Base-by-base conservation (phyloP, 2,888 invertebrate genomes). In the Sympetrum striolatum region DNA sequence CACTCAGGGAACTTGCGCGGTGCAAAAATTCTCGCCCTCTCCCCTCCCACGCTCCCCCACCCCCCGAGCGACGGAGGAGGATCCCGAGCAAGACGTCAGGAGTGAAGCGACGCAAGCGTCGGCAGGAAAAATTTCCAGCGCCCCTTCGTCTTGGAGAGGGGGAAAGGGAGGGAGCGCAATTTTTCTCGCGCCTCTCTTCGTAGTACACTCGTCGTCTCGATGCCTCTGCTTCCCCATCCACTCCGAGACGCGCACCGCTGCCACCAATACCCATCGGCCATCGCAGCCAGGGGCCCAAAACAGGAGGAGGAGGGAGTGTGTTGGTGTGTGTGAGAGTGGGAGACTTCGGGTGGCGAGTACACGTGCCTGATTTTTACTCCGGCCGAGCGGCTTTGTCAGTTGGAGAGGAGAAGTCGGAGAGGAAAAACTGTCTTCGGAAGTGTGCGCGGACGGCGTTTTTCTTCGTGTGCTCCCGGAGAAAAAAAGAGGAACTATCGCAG, bases 121-220 rank as follows among this genome's bases (percentile, higher is more conserved):
- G 86, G 86, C n/a, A 86, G 64, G 86, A 86, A 86, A 86, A 86
- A 86, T 86, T 86, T 86, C 86, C 86, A 86, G 60, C 60, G 86
- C 58, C 37, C 58, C 81, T 35, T 12, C 81, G 39, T 44, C 37
- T 37, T 39, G 18, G 82, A 15, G 22, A 15, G 22, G 86, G 64
- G 37, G 58, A 73, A 86, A 58, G 37, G 80, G 37, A 44, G 35
- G 64, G 81, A 48, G 86, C 86, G 86, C 86, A 60, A 86, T 86
- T 86, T 86, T 86, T 86, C 86, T 60, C 86, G 86, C 86, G 58
- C 86, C 86, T 64, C 60, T 22, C 60, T 60, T 18, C 60, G 73
- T 39, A 39, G 22, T 58, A 53, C 58, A 80, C 60, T 48, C 91
- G 44, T 44, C 44, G 44, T 79, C 60, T 80, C 44, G 10, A 6